A percentile compares a stretch with the other conserved stretches of the same genome.
phyloP scores from a whole-genome alignment of 2,113 vertebrate species.

The Mesembrinibis cayennensis region DNA sequence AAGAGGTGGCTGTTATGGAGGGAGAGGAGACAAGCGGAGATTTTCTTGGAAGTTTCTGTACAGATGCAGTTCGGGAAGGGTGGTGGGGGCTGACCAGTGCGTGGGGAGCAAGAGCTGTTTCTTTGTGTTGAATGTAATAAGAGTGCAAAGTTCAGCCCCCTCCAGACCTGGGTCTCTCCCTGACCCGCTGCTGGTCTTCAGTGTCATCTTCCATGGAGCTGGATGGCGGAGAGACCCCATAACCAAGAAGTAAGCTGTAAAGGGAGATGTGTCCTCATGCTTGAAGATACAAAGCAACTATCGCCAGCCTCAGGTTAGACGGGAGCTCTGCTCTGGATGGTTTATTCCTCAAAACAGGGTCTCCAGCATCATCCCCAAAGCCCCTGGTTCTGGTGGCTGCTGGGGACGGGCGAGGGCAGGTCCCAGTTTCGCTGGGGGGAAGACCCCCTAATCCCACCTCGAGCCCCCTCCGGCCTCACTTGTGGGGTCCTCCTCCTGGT shows the following conservation, averaged over 20 bases:
- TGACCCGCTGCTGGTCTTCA: neutral
- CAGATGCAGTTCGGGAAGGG: rapidly evolving
- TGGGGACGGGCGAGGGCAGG: neutral
- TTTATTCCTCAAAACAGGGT: neutral
- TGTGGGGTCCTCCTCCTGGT: neutral
- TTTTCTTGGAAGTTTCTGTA: neutral
- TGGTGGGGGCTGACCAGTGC: neutral
- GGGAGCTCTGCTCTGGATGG: neutral
- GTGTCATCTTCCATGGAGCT: neutral
- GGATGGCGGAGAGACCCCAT: neutral
- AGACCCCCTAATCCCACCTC: neutral
- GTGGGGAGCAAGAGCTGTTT: neutral
- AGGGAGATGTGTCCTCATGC: neutral
- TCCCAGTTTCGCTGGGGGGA: neutral
- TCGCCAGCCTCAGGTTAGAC: rapidly evolving
- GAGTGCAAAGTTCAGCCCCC: neutral
- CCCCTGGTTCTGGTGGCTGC: neutral
- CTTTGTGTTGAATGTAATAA: neutral
- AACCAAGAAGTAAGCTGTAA: neutral
- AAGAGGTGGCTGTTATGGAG: neutral
- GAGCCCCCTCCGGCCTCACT: no score
- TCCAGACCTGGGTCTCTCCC: neutral
- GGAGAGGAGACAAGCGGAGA: neutral
- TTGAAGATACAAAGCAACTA: neutral
- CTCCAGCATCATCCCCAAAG: neutral